Percentiles rank a stretch among this genome's conserved stretches.
Conservation (phyloP, 2,888 invertebrate species). For the Drosophila algonquin region DNA sequence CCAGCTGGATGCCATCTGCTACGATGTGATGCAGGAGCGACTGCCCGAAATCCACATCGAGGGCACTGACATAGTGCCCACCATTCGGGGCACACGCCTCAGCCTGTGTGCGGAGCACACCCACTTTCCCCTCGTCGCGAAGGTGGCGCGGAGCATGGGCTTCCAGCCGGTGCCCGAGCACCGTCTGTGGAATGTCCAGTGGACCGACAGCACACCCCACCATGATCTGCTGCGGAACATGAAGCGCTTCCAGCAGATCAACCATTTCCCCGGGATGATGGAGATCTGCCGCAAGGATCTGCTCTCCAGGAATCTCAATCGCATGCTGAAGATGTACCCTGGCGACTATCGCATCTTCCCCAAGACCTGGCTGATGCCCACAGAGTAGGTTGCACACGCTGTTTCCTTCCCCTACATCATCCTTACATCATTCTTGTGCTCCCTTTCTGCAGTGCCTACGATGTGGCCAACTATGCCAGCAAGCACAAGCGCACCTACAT, state of each 20-base stretch:
- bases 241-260: conserved; percentile 95
- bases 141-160: conserved; percentile 79
- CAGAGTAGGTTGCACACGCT: conserved; percentile 90
- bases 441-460: conserved; percentile 86
- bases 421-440: fast-evolving
- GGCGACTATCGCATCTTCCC: conserved; percentile 96
- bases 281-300: conserved; percentile 95
- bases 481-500: conserved; percentile 91
- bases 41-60: conserved; percentile 28
- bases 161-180: conserved; percentile 87
- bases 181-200: conserved; percentile 94
- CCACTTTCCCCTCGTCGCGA: conserved; percentile 75
- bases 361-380: conserved; percentile 96
- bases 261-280: conserved; percentile 96
- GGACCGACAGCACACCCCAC: conserved; percentile 93
- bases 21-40: conserved; percentile 41
- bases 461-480: conserved; percentile 85
- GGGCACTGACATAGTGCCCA: conserved; percentile 27
- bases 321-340: conserved; percentile 94
- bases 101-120: conserved; percentile 81
- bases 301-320: conserved; percentile 93
- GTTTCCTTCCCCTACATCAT: no score
- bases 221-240: conserved; percentile 94
- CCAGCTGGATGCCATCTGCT: conserved; percentile 48
- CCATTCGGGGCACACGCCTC: conserved; percentile 50